A percentile compares a stretch with the other conserved stretches of the same genome.
Evolutionary conservation across 2,888 invertebrate genomes (phyloP).

Genomic region (Acrobasis suavella): DNA sequence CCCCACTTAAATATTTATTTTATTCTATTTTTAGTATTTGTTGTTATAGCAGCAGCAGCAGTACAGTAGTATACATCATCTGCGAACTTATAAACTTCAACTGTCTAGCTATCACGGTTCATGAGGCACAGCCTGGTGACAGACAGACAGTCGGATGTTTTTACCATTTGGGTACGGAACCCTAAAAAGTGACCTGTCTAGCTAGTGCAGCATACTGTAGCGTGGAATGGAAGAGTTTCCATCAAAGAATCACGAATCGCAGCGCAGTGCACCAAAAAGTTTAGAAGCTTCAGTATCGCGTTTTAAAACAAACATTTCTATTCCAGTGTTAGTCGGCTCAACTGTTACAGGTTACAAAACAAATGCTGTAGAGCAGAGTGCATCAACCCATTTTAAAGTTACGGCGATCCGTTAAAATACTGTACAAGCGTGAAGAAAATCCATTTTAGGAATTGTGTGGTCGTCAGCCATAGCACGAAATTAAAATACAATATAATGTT

Average conservation of each 20-base stretch:
- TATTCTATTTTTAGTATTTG: too few species aligned
- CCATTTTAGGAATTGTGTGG: background rate
- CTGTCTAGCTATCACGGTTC: too few species aligned
- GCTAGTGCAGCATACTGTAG: background rate
- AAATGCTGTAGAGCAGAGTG: conserved; percentile 2
- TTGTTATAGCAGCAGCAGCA: too few species aligned
- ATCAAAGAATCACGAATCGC: conserved; percentile 6
- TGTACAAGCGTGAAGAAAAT: background rate
- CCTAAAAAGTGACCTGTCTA: too few species aligned
- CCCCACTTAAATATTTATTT: too few species aligned
- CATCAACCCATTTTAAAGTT: conserved; percentile 12
- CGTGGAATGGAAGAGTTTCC: background rate
- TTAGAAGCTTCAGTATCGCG: background rate
- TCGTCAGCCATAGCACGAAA: background rate
- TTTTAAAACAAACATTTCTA: conserved; percentile 11
- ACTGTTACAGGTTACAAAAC: background rate
- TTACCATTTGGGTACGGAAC: too few species aligned
- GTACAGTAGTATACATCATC: too few species aligned
- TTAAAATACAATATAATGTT: too few species aligned
- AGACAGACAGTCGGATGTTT: too few species aligned
- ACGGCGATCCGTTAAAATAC: conserved; percentile 2
- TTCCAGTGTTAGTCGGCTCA: background rate
- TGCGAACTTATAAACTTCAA: too few species aligned
- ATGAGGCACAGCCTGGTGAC: too few species aligned
- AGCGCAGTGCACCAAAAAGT: conserved; percentile 1